phyloP scores from a whole-genome alignment of 2,888 invertebrate species.

The Candidula unifasciata region DNA sequence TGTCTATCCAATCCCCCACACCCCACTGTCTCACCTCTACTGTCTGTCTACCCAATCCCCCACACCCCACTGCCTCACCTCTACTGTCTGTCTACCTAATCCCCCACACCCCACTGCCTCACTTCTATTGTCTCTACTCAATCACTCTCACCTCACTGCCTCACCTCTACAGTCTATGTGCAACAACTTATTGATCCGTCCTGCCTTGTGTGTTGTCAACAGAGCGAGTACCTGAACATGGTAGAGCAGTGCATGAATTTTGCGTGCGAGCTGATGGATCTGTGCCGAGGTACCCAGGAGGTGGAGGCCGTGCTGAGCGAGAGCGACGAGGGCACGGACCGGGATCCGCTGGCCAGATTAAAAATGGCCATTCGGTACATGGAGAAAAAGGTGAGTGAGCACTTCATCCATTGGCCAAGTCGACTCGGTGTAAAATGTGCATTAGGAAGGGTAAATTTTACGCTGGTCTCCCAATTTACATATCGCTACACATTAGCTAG shows the following conservation, averaged over 20 bases:
- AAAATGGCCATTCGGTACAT: conserved; percentile 84
- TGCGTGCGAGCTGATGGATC: conserved; percentile 79
- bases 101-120: background rate
- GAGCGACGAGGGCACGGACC: conserved; percentile 79
- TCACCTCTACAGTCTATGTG: background rate
- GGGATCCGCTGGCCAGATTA: conserved; percentile 83
- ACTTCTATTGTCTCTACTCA: background rate
- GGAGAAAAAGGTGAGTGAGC: conserved; percentile 82
- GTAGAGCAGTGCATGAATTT: conserved; percentile 79
- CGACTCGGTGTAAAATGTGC: too few relatives aligned
- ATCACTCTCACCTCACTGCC: background rate
- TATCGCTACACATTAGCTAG: too few relatives aligned
- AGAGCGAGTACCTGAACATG: conserved; percentile 82
- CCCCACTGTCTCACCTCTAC: too few relatives aligned
- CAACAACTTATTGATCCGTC: too few relatives aligned
- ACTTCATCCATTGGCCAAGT: too few relatives aligned
- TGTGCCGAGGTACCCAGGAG: conserved; percentile 85
- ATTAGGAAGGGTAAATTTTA: too few relatives aligned
- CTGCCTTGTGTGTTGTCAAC: background rate
- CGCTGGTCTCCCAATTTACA: too few relatives aligned
- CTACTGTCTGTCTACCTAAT: too few relatives aligned
- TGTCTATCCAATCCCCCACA: too few relatives aligned
- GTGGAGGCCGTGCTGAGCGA: conserved; percentile 84
- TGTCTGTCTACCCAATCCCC: too few relatives aligned
- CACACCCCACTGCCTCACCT: too few relatives aligned